These are phyloP conservation scores for Aphidius ervi DNA, from an alignment of 1,140 invertebrate species.

Conservation along the genomic window DNA sequence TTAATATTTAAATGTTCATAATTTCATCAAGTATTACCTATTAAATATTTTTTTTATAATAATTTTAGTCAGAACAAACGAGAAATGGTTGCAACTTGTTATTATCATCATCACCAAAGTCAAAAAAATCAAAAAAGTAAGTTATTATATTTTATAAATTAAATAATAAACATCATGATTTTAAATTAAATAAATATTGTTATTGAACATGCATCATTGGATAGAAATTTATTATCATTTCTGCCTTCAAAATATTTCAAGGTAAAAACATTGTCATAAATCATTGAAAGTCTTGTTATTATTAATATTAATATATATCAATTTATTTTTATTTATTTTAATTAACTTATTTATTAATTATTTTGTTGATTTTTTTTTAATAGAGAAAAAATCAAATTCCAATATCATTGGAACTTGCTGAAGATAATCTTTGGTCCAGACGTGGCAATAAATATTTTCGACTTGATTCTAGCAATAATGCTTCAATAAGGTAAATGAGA, in stretches of 20 bases:
- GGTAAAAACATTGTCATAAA: constrained; percentile 31
- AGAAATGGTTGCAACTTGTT: constrained; percentile 26
- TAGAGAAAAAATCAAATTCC: constrained; percentile 39
- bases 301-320: not conserved
- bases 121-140: constrained; percentile 29
- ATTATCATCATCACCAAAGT: constrained; percentile 30
- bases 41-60: constrained; percentile 14
- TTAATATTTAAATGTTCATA: not conserved
- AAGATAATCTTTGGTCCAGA: constrained; percentile 47
- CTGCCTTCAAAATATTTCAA: constrained; percentile 43
- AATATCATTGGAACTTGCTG: constrained; percentile 49
- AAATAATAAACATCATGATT: constrained; percentile 4
- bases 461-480: constrained; percentile 40
- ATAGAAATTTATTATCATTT: constrained; percentile 41
- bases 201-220: constrained; percentile 32
- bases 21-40: not conserved
- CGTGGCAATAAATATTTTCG: constrained; percentile 47
- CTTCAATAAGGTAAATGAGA: constrained; percentile 36
- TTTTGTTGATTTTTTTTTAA: not conserved
- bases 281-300: constrained; percentile 1
- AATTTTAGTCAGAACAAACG: constrained; percentile 25
- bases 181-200: constrained; percentile 7
- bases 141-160: constrained; percentile 6
- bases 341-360: not conserved
- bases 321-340: not conserved